Evolutionary conservation across 2,113 vertebrate genomes (phyloP), one percentile per base, ranked within the genome.

Genomic region (Corynorhinus townsendii): DNA sequence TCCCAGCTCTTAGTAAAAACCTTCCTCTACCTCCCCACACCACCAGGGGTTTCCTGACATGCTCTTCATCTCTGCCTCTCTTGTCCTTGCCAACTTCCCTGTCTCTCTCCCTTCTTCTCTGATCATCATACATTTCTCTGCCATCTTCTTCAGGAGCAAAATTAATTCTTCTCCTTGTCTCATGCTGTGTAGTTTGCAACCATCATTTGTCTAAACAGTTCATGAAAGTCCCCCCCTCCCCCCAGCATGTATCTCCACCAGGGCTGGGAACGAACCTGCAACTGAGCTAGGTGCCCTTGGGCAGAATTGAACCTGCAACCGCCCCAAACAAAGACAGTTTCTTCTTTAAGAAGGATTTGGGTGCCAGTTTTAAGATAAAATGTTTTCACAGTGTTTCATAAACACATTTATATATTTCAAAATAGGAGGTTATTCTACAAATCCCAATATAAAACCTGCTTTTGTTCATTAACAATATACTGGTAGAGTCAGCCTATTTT

Each of bases 341-440:
- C 66, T 45, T 38, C 4, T 86, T 89, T 75, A 68, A 89, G 71
- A 81, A 93, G 54, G 84, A 90, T 81, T 94, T 79, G 12, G n/a
- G 76, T 88, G 35, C 89, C 87, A 86, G 40, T 47, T 96, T 91
- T 77, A 93, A 90, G 49, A 93, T 62, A 90, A 90, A 94, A 71
- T 84, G 80, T 95, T 86, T 97, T 89, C 72, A 84, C 83, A 69
- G 71, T 82, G 75, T 84, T 94, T 86, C 38, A 45, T 91, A 83
- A 91, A 56, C 84, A 73, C 56, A 62, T 68, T 73, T 86, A 28
- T 83, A 62, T 15, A 84, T 94, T 86, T 89, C 75, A 79, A 82
- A 91, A 62, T 22, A 83, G 49, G 43, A 35, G 33, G 33, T 72
- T 86, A n/a, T 66, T 89, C 16, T 72, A 38, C 54, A 76, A 86